Conservation (phyloP, 2,888 invertebrate genomes). For the Phytoseiulus persimilis region DNA sequence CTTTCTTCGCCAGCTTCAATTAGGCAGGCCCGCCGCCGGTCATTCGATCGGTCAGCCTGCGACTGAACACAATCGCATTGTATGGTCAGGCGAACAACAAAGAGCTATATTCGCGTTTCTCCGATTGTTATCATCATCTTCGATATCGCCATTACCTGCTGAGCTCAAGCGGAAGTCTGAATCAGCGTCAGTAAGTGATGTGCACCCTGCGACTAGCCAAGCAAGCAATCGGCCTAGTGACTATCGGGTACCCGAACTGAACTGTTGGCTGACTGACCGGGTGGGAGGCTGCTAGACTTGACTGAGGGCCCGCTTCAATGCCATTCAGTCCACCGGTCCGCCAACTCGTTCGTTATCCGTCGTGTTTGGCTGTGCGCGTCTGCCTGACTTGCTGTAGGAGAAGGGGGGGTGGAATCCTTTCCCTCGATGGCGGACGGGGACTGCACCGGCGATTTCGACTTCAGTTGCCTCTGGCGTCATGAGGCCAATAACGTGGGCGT, state of each 20-base stretch:
- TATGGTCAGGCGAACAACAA: neutral
- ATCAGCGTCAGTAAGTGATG: neutral
- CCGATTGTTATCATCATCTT: neutral
- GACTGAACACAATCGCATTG: neutral
- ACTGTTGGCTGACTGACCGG: neutral
- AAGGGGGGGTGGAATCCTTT: neutral
- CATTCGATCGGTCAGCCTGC: neutral
- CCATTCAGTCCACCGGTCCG: neutral
- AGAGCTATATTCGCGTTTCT: neutral
- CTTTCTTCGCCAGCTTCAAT: neutral
- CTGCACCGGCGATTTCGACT: neutral
- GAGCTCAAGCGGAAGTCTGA: neutral
- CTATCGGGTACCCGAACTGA: neutral
- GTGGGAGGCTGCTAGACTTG: neutral
- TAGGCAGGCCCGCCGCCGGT: neutral
- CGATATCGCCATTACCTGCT: neutral
- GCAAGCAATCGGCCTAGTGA: neutral
- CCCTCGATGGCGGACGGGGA: neutral
- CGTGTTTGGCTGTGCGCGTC: neutral
- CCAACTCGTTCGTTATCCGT: neutral
- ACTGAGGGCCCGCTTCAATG: neutral
- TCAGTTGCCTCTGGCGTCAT: neutral
- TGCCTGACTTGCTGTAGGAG: neutral
- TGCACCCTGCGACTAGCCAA: neutral
- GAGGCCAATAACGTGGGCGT: neutral